Conservation (phyloP, 1,140 invertebrate species). For the Rhagoletis pomonella region DNA sequence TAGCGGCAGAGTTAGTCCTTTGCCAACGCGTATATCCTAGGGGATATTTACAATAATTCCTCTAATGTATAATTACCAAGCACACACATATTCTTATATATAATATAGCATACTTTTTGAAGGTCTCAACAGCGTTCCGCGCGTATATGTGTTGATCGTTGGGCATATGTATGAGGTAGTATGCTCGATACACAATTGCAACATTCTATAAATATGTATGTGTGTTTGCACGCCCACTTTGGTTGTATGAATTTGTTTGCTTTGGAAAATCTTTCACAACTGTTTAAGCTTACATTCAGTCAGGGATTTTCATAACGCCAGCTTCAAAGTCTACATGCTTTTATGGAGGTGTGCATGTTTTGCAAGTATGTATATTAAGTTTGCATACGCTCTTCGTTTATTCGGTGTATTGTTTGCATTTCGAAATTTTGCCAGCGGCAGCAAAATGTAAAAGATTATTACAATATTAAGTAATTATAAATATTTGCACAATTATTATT, state of each 20-base stretch:
- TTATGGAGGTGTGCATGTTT: not conserved
- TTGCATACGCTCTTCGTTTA: conserved; percentile 34
- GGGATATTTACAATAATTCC: conserved; percentile 71
- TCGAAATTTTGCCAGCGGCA: conserved; percentile 40
- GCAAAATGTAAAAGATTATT: conserved; percentile 60
- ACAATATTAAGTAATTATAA: conserved; percentile 66
- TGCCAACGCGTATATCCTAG: conserved; percentile 17
- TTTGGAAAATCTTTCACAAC: conserved; percentile 37
- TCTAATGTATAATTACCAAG: conserved; percentile 64
- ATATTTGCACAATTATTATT: conserved; percentile 65
- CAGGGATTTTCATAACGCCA: conserved; percentile 25
- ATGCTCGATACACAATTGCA: not conserved
- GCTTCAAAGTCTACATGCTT: not conserved
- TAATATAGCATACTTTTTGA: conserved; percentile 55
- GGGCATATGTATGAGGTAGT: not conserved
- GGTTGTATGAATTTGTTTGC: conserved; percentile 9
- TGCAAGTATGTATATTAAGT: not conserved
- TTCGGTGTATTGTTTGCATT: conserved; percentile 27
- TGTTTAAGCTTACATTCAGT: not conserved
- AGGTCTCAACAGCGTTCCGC: not conserved
- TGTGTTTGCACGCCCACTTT: not conserved
- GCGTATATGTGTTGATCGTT: not conserved
- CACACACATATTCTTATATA: not conserved
- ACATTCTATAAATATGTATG: conserved; percentile 5
- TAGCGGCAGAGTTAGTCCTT: not conserved